These are phyloP conservation scores for Lagorchestes hirsutus DNA, from an alignment of 2,797 vertebrate species.

Conservation along the genomic window DNA sequence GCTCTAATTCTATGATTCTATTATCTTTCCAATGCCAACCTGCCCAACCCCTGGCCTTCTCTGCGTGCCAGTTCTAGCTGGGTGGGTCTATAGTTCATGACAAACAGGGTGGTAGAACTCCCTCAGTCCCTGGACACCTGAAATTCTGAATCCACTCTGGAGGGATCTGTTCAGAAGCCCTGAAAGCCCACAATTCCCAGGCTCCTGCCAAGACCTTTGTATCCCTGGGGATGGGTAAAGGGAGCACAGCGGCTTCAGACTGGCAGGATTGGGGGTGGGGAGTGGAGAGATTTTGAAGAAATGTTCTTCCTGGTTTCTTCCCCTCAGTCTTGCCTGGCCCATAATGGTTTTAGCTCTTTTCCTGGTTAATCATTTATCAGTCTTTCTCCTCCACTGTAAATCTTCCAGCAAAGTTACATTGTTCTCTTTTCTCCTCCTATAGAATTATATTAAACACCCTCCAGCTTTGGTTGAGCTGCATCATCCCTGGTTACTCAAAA, in stretches of 20 bases:
- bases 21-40: constrained; percentile 19
- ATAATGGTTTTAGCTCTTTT: not conserved
- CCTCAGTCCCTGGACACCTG: not conserved
- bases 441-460: not conserved
- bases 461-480: not conserved
- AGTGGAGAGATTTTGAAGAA: not conserved
- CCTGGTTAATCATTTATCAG: constrained; percentile 19
- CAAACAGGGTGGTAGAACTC: not conserved
- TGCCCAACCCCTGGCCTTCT: not conserved
- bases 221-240: not conserved
- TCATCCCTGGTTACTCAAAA: not conserved
- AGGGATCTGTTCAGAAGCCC: not conserved
- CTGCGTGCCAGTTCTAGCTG: not conserved
- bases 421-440: constrained; percentile 41
- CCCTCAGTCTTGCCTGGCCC: not conserved
- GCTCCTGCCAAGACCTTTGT: not conserved
- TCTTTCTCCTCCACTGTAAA: not conserved
- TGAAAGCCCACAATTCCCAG: not conserved
- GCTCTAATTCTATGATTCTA: not conserved
- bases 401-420: constrained; percentile 39
- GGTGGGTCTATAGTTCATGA: not conserved
- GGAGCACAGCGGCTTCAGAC: not conserved
- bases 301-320: constrained; percentile 1
- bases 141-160: not conserved
- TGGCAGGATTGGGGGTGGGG: not conserved